Conservation (phyloP, 2,888 invertebrate species). For the Stictocephala bisonia region DNA sequence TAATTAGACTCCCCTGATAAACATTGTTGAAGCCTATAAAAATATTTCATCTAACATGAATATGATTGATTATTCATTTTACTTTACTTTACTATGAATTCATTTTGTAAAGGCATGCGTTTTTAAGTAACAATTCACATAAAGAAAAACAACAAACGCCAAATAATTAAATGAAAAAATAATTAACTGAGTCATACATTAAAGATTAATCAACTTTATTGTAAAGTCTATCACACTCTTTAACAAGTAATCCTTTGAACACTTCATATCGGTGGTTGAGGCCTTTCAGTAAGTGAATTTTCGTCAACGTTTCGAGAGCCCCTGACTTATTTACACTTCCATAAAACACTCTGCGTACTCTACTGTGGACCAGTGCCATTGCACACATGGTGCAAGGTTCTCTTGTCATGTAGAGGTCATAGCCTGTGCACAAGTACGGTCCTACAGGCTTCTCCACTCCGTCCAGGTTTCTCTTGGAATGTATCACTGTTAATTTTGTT, state of each 20-base stretch:
- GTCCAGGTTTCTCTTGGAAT: slow-evolving; percentile 34
- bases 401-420: slow-evolving; percentile 81
- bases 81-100: no score
- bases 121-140: no score
- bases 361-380: slow-evolving; percentile 95
- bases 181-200: no score
- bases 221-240: no score
- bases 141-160: no score
- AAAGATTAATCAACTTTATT: no score
- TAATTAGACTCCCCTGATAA: no score
- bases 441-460: slow-evolving; percentile 65
- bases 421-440: slow-evolving; percentile 89
- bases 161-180: no score
- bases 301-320: slow-evolving; percentile 76
- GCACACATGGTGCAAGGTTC: slow-evolving; percentile 97
- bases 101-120: no score
- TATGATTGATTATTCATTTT: no score
- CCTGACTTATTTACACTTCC: slow-evolving; percentile 71
- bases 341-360: slow-evolving; percentile 86
- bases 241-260: slow-evolving; percentile 68
- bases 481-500: background rate
- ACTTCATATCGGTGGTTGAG: slow-evolving; percentile 95
- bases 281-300: slow-evolving; percentile 80
- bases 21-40: no score
- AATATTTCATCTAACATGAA: no score